Base-by-base conservation (phyloP, 2,113 vertebrate genomes). In the Alouatta palliata region DNA sequence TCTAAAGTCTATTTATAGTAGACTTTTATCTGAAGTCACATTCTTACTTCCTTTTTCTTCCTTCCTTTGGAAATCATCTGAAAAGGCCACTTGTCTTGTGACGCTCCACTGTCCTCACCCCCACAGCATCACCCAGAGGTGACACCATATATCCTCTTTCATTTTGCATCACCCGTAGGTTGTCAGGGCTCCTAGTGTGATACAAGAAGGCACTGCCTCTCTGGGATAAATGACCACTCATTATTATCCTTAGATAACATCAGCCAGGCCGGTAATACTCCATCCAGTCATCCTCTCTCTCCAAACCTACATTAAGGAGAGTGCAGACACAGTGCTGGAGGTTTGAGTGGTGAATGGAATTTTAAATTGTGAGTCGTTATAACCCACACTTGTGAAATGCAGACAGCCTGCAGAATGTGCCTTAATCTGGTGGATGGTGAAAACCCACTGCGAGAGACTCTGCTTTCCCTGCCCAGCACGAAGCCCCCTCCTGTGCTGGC, bases 71-170 rank as follows among this genome's bases (percentile, higher is more conserved):
- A 95, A 97, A 79, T 75, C 73, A 56, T 96, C 79, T 92, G 19
- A 52, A 95, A 86, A 89, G 86, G 76, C 19, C 73, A 13, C 71
- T 94, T n/a, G 92, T 94, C 97, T 92, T 95, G 85, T 97, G 98
- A 98, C 20, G 47, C 95, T 27, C 43, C 45, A 71, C 85, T 92
- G 58, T 80, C 79, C 80, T 91, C 89, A 56, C 83, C 85, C 90
- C 96, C 77, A 0, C 88, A 82, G 27, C 35, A 56, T 95, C 90
- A 87, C 71, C 49, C 81, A 87, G 56, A 45, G 87, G 43, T 3
- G 58, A 94, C 73, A 94, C 61, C 10, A 17, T 30, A 97, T 27
- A 84, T 97, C 97, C 96, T 96, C 98, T 98, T 98, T 98, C 96
- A 4, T 68, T 98, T 84, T 97, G 90, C 27, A 32, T 97, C 95